Base-by-base conservation (phyloP, 2,113 vertebrate genomes). In the Dolichallabes microphthalmus region DNA sequence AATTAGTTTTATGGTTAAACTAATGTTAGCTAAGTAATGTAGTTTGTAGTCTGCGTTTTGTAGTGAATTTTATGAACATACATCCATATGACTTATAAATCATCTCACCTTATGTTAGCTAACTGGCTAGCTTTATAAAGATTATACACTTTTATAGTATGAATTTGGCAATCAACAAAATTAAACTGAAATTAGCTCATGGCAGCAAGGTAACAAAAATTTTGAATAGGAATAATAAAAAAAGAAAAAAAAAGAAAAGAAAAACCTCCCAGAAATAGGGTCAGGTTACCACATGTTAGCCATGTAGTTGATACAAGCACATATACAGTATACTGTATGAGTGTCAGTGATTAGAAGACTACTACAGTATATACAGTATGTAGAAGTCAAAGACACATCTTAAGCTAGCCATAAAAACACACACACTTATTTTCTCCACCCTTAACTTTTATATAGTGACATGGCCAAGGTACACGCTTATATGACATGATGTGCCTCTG, bases 401-500 rank as follows among this genome's bases (percentile, higher is more conserved):
- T 55, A 39, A 64, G 5, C 63, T 14, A 8, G 53, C 58, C 60
- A 52, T 58, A 8, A 9, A 69, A 76, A 86, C 45, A 45, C 45
- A 45, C 52, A 12, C 66, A 15, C 73, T 68, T 30, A 17, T 69
- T 76, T 39, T 66, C 32, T 75, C 22, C 80, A 80, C 85, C 52
- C 74, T 85, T 83, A 55, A 82, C 11, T 9, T 82, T 86, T 71
- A 75, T 80, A 39, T 52, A 45, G 32, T 75, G 64, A 73, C 22
- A 80, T 53, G 39, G 30, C 74, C 53, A 52, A 78, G 30, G 74
- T 63, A 6, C n/a, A 15, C 9, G 39, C 71, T 50, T 57, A 20
- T 57, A 1, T 82, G 3, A 63, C 74, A 11, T 80, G 4, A 27
- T 86, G 4, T 89, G 81, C 53, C 74, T 75, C 53, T 90, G 71